These are phyloP conservation scores for Phortica variegata DNA, from an alignment of 1,140 invertebrate species.

Conservation along the genomic window DNA sequence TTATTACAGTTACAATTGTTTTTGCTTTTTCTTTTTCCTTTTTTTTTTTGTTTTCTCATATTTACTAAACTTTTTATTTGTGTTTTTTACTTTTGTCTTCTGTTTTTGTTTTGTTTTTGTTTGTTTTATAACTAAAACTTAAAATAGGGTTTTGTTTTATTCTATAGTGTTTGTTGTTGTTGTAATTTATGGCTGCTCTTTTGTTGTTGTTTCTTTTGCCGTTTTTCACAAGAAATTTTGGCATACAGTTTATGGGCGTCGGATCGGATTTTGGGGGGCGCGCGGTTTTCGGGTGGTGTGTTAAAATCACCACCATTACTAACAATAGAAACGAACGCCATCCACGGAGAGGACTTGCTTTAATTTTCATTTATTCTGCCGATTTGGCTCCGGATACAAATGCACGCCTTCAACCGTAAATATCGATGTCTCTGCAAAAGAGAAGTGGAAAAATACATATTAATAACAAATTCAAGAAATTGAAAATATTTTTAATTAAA, in stretches of 20 bases:
- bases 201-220: constrained; percentile 12
- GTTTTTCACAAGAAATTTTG: too few species aligned
- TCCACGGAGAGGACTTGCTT: constrained; percentile 58
- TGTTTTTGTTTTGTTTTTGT: constrained; percentile 8
- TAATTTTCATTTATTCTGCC: constrained; percentile 59
- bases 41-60: constrained; percentile 4
- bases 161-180: constrained; percentile 19
- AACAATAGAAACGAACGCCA: constrained; percentile 58
- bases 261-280: constrained; percentile 11
- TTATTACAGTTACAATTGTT: too few species aligned
- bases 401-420: constrained; percentile 87
- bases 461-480: constrained; percentile 6
- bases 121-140: background rate
- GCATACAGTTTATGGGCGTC: too few species aligned
- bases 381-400: constrained; percentile 68
- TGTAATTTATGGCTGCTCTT: constrained; percentile 14
- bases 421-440: constrained; percentile 83
- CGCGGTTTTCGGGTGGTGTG: constrained; percentile 9
- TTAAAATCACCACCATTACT: constrained; percentile 13
- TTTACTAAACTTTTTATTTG: too few species aligned
- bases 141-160: too few species aligned
- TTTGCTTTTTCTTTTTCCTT: background rate
- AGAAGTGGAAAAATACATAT: background rate
- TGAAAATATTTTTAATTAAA: constrained; percentile 25
- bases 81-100: constrained; percentile 3